Conservation (phyloP, 2,888 invertebrate species). For the Caenorhabditis becei region DNA sequence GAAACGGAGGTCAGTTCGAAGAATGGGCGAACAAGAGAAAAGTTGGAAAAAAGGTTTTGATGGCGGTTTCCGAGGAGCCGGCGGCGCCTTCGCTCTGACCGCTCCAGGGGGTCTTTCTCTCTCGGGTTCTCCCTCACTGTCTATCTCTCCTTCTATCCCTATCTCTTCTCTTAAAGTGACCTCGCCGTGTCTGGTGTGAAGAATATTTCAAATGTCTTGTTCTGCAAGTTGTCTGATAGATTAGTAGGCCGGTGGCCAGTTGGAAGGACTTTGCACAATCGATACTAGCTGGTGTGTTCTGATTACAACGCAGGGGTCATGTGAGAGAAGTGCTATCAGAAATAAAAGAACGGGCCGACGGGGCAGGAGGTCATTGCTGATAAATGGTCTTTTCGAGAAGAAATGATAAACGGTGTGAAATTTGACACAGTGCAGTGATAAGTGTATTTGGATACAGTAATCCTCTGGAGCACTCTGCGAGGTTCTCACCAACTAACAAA, state of each 20-base stretch:
- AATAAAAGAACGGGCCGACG: conserved; percentile 9
- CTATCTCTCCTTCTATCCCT: conserved; percentile 9
- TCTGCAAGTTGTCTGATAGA: background rate
- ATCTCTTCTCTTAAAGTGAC: conserved; percentile 4
- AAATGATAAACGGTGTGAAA: background rate
- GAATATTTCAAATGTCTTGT: background rate
- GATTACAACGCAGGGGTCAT: conserved; percentile 12
- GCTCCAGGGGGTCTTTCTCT: conserved; percentile 3
- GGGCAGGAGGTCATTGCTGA: conserved; percentile 3
- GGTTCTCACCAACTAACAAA: no score
- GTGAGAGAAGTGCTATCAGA: background rate
- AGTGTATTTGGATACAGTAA: no score
- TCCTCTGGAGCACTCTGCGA: no score
- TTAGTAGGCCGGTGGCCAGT: background rate
- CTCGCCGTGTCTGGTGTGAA: background rate
- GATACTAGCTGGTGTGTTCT: background rate
- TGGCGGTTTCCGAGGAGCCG: background rate
- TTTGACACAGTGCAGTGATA: no score
- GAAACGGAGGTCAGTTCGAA: conserved; percentile 1
- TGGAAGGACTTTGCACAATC: background rate
- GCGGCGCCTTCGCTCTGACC: background rate
- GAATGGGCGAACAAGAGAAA: no score
- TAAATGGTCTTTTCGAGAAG: background rate
- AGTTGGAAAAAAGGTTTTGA: background rate
- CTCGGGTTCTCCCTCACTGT: conserved; percentile 3